phyloP scores from a whole-genome alignment of 1,140 invertebrate species.

The Armadillidium nasatum region DNA sequence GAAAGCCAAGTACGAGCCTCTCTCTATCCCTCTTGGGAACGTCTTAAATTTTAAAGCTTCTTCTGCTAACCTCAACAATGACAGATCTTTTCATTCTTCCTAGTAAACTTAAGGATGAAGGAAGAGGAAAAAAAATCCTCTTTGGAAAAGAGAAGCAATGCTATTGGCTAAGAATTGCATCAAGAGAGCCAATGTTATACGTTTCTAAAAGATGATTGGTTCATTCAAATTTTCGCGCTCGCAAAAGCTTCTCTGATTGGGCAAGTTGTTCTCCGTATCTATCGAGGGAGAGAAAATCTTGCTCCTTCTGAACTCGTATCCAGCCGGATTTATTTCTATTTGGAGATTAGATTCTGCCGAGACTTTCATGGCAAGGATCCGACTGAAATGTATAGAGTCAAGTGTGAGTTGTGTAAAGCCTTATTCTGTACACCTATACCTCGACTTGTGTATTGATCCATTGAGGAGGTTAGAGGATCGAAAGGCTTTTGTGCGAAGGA shows the following conservation, averaged over 20 bases:
- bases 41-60: background rate
- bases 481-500: background rate
- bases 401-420: slow-evolving; percentile 6
- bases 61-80: slow-evolving; percentile 7
- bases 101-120: background rate
- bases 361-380: slow-evolving; percentile 5
- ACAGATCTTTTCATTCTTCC: slow-evolving; percentile 3
- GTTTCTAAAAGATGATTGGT: background rate
- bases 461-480: background rate
- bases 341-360: background rate
- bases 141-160: background rate
- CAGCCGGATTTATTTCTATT: slow-evolving; percentile 8
- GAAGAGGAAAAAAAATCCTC: background rate
- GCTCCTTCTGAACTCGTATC: background rate
- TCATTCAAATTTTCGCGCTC: background rate
- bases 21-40: background rate
- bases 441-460: slow-evolving; percentile 4
- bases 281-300: background rate
- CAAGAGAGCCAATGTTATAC: background rate
- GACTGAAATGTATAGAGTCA: slow-evolving; percentile 10
- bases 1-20: background rate
- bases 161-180: background rate
- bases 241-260: background rate
- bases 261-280: background rate
- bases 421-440: slow-evolving; percentile 5